Conservation (phyloP, 2,113 vertebrate genomes). For the Oplegnathus fasciatus region DNA sequence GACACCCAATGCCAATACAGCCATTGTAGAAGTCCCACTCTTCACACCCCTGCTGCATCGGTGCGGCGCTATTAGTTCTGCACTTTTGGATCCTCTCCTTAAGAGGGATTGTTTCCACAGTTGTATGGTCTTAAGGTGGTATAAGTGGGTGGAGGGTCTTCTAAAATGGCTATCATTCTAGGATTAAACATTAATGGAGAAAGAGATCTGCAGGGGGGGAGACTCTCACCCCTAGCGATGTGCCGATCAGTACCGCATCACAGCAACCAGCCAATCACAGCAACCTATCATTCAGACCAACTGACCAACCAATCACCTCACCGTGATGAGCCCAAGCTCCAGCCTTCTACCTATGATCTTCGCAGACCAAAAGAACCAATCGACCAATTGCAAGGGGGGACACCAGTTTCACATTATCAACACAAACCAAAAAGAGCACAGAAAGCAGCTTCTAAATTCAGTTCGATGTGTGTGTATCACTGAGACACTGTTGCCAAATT, state of each 20-base stretch:
- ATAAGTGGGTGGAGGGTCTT: constrained; percentile 14
- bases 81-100: constrained; percentile 42
- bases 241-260: constrained; percentile 34
- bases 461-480: not conserved
- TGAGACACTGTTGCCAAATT: constrained; percentile 17
- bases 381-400: constrained; percentile 17
- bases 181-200: constrained; percentile 14
- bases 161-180: constrained; percentile 25
- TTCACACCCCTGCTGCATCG: constrained; percentile 36
- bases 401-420: not conserved
- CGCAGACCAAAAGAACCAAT: constrained; percentile 50
- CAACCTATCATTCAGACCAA: constrained; percentile 44
- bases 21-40: constrained; percentile 42
- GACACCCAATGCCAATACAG: constrained; percentile 14
- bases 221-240: not conserved
- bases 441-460: constrained; percentile 13
- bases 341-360: constrained; percentile 39
- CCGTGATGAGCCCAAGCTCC: constrained; percentile 33
- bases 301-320: constrained; percentile 39
- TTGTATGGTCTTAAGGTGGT: constrained; percentile 53
- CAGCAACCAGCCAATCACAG: constrained; percentile 57
- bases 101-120: constrained; percentile 8
- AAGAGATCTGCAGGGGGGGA: constrained; percentile 5
- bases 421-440: constrained; percentile 42
- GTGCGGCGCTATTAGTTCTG: constrained; percentile 46